Base-by-base conservation (phyloP, 2,888 invertebrate genomes). In the Zaprionus obscuricornis region DNA sequence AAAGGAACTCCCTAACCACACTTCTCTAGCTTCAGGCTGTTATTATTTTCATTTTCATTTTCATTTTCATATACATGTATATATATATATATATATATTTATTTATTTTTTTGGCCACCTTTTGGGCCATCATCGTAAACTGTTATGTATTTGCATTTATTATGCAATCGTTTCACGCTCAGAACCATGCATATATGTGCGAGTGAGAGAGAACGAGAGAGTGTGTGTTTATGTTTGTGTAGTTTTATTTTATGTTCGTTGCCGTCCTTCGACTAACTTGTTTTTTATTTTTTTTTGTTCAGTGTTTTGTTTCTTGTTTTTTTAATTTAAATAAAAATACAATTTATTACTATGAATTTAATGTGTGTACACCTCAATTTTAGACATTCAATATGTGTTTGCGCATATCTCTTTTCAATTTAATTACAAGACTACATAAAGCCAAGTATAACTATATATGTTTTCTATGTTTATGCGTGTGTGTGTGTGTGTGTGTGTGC, bases 81-180 rank as follows among this genome's bases (percentile, higher is more conserved):
- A 57, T 34, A 42, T 45, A 26, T 24, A 24, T 37, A 10, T 33
- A 34, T 37, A 40, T 57, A 43, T 59, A 31, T 5, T 8, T 42
- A 31, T 26, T 20, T 24, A 18, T 42, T 37, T 24, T 26, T 36
- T 31, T 8, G 27, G 62, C 22, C 62, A 55, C 62, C 34, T 27
- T 54, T 57, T 42, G 14, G 31, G 34, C 46, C 70, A 58, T 66
- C 70, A 59, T 76, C 81, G 69, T 77, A 79, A 87, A 87, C 75
- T 74, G 81, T 78, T 87, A 86, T 40, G 40, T 40, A 26, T 87
- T 84, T 87, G 81, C 87, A 87, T 87, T 87, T 86, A 86, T 86
- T 87, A 87, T 87, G 77, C 81, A 87, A 69, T 66, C 49, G 39
- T 33, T 14, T 1, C 6, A n/a, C 8, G 42, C 39, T 27, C 36